Evolutionary conservation across 1,140 invertebrate genomes (phyloP), one percentile per base, ranked within the genome.

Genomic region (Calosoma granatense): DNA sequence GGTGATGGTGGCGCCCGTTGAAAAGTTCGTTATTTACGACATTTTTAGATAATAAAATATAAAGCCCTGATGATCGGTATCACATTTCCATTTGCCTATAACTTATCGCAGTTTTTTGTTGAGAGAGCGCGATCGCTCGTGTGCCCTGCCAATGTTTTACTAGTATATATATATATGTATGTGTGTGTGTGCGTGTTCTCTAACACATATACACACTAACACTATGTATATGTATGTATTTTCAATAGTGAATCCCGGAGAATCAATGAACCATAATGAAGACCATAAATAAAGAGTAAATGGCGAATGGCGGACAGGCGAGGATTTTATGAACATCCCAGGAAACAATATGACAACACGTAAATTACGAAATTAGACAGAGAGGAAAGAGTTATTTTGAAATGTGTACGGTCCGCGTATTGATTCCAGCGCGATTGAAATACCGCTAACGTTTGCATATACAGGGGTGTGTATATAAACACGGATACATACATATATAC

Each of bases 221-320:
- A n/a, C n/a, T n/a, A n/a, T n/a, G n/a, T n/a, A n/a, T n/a, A n/a
- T 59, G 15, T 59, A n/a, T 36, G 14, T 54, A 56, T 60, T 58
- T 58, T 59, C 57, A 58, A 59, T 59, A 56, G 61, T 56, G 43
- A 54, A 59, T 59, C 59, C 56, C 57, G 53, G 51, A 59, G 61
- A 64, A 64, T 64, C 63, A 64, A 64, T 64, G 63, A 63, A 62
- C 63, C 61, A 63, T 64, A 63, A 64, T 64, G 63, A 64, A 61
- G 57, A 59, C 61, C 61, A 61, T 64, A 64, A 64, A 64, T 64
- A 64, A 64, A 61, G 59, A 59, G 60, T 56, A 61, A 61, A 61
- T 59, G 57, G 60, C 41, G 59, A 47, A 22, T 53, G 52, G 58
- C 52, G 54, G 63, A 64, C 63, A 63, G 61, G 59, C 63, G 63